A percentile compares a stretch with the other conserved stretches of the same genome.
Evolutionary conservation across 2,113 vertebrate species (phyloP).

Genomic region (Onychostoma macrolepis): DNA sequence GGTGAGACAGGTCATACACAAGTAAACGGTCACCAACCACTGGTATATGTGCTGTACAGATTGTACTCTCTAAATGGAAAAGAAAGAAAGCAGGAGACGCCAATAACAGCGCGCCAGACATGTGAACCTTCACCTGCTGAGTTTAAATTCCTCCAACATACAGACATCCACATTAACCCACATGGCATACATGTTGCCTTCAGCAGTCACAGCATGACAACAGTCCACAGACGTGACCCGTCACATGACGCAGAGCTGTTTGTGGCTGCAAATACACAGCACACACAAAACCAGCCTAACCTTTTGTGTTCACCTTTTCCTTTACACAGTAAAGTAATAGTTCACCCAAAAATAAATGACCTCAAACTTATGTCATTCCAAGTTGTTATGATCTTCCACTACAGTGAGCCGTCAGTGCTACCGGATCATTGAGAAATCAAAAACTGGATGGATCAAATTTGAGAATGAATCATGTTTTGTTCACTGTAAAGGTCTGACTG

Average conservation of each 20-base stretch:
- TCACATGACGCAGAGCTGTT: constrained; percentile 29
- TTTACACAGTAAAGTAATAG: not conserved
- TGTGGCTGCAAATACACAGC: not conserved
- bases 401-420: too few relatives aligned
- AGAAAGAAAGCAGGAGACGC: not conserved
- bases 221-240: constrained; percentile 58
- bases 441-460: too few relatives aligned
- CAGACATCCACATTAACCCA: constrained; percentile 48
- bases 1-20: not conserved
- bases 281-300: constrained; percentile 27
- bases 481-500: too few relatives aligned
- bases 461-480: too few relatives aligned
- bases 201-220: constrained; percentile 50
- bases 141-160: constrained; percentile 36
- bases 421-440: too few relatives aligned
- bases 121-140: constrained; percentile 69
- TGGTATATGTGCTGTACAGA: not conserved
- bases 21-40: not conserved
- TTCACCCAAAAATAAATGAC: not conserved
- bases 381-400: too few relatives aligned
- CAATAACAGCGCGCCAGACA: constrained; percentile 51
- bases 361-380: not conserved
- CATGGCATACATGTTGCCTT: constrained; percentile 16
- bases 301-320: not conserved
- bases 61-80: not conserved